Conservation (phyloP, 92 coral and sea anemone genomes). For the Hydrozoanthus gracilis region DNA sequence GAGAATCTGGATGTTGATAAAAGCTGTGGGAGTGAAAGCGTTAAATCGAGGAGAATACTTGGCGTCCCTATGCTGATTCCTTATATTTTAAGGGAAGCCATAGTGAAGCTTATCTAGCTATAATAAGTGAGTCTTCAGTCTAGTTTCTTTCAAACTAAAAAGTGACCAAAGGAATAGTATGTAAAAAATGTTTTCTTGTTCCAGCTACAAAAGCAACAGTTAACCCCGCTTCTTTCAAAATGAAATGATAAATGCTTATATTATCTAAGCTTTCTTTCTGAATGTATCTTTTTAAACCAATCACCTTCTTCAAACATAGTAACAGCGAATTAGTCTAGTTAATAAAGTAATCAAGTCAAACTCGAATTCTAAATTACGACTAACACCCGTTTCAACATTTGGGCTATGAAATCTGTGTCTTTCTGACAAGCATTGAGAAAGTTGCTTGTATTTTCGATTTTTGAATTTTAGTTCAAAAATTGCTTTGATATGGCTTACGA, state of each 20-base stretch:
- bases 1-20: too few species aligned
- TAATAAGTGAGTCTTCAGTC: slow-evolving; percentile 4
- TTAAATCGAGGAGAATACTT: not conserved
- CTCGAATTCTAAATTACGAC: too few species aligned
- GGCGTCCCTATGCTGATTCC: slow-evolving; percentile 2
- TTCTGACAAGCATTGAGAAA: too few species aligned
- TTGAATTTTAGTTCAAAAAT: too few species aligned
- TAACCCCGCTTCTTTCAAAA: not conserved
- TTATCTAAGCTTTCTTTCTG: not conserved
- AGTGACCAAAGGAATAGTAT: slow-evolving; percentile 1
- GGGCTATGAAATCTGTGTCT: too few species aligned
- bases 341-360: too few species aligned
- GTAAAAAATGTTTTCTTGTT: not conserved
- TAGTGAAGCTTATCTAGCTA: not conserved
- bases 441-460: too few species aligned
- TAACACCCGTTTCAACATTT: too few species aligned
- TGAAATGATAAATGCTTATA: not conserved
- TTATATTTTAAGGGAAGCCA: not conserved
- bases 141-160: slow-evolving; percentile 5
- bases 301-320: too few species aligned
- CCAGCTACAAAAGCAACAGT: not conserved
- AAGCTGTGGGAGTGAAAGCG: not conserved
- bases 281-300: not conserved
- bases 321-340: too few species aligned
- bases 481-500: too few species aligned